Evolutionary conservation across 2,113 vertebrate species (phyloP).

Genomic region (Sceloporus undulatus): DNA sequence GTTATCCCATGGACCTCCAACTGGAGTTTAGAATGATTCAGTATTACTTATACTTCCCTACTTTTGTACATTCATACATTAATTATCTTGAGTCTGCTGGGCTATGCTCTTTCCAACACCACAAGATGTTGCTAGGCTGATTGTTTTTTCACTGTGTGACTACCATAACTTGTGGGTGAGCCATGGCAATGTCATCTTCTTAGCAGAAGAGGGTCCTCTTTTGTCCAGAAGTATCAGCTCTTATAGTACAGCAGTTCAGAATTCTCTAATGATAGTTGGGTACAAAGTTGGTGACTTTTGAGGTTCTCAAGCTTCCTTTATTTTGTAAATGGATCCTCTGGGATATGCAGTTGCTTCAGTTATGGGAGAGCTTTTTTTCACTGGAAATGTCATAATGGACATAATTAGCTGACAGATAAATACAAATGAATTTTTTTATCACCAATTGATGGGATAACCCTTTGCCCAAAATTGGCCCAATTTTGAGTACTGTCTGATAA

Average conservation of each 20-base stretch:
- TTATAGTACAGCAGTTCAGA: slow-evolving; percentile 9
- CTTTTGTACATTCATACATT: no score
- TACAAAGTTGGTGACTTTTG: not conserved
- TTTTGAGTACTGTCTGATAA: slow-evolving; percentile 12
- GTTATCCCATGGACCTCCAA: not conserved
- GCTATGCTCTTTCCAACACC: no score
- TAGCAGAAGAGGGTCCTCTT: no score
- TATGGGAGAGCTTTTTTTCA: not conserved
- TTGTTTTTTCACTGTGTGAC: no score
- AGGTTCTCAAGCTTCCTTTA: not conserved
- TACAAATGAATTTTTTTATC: not conserved
- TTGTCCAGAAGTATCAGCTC: no score
- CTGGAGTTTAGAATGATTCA: not conserved
- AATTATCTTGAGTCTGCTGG: no score
- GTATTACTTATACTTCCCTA: not conserved
- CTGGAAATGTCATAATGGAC: not conserved
- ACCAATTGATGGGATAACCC: not conserved
- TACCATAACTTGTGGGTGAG: no score
- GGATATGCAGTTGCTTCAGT: not conserved
- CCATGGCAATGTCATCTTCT: no score
- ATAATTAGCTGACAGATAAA: not conserved
- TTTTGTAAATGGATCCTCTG: not conserved
- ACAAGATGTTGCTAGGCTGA: no score
- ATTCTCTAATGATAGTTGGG: not conserved
- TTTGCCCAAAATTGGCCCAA: slow-evolving; percentile 5